Percentiles rank a stretch among this genome's conserved stretches.
Evolutionary conservation across 2,797 vertebrate genomes (phyloP).

Genomic region (Paratrypauchen microcephalus): DNA sequence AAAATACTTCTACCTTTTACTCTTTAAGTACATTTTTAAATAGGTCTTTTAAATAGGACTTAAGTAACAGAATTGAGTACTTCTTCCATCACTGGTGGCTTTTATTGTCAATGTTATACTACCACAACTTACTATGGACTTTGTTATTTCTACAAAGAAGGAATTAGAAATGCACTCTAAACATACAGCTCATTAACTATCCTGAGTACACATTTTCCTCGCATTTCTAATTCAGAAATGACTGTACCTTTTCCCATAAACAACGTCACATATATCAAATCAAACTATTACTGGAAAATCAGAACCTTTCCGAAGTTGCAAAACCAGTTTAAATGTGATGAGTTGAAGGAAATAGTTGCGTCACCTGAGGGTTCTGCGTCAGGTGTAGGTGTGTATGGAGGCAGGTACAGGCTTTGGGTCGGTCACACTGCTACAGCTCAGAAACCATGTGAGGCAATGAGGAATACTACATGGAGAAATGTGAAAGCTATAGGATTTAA

Average conservation of each 20-base stretch:
- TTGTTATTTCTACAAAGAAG: too few relatives aligned
- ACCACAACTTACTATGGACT: too few relatives aligned
- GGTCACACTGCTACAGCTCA: slow-evolving; percentile 16
- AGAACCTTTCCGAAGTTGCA: neutral
- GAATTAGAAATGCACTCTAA: too few relatives aligned
- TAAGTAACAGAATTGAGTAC: too few relatives aligned
- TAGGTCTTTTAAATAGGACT: too few relatives aligned
- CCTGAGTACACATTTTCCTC: neutral
- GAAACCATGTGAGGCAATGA: slow-evolving; percentile 19
- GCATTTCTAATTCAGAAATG: neutral
- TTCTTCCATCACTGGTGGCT: too few relatives aligned
- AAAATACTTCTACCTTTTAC: too few relatives aligned
- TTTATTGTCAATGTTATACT: too few relatives aligned
- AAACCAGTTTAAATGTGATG: slow-evolving; percentile 5
- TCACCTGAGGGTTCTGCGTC: slow-evolving; percentile 29
- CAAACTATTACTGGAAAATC: neutral
- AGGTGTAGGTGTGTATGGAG: slow-evolving; percentile 59
- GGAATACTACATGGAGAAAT: slow-evolving; percentile 27
- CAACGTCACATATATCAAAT: neutral
- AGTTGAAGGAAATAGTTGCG: slow-evolving; percentile 24
- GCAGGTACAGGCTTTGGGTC: slow-evolving; percentile 50
- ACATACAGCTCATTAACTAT: neutral
- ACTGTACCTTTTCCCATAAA: neutral
- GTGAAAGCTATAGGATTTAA: neutral
- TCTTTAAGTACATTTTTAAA: too few relatives aligned